A percentile compares a stretch with the other conserved stretches of the same genome.
These are phyloP conservation scores for Microcebus lehilahytsara DNA, from an alignment of 2,113 vertebrate genomes.

Conservation along the genomic window DNA sequence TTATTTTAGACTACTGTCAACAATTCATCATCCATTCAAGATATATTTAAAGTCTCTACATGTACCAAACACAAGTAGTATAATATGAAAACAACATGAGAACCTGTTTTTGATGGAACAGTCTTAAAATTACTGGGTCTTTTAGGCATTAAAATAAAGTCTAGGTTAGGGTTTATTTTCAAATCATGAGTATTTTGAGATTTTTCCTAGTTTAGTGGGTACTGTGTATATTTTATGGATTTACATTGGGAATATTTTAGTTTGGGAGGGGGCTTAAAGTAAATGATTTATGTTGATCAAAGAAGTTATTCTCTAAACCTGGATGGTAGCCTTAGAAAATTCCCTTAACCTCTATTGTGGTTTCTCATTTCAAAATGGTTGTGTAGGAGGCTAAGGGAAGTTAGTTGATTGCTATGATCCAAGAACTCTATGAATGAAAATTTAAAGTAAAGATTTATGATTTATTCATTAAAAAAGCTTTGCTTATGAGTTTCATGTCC, in stretches of 20 bases:
- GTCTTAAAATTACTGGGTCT: background rate
- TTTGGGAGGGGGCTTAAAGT: conserved; percentile 2
- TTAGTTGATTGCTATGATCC: background rate
- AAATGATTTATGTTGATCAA: background rate
- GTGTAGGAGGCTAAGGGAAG: background rate
- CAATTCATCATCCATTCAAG: background rate
- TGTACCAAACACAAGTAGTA: background rate
- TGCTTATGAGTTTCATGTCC: background rate
- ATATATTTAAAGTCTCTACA: background rate
- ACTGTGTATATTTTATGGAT: background rate
- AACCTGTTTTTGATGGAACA: background rate
- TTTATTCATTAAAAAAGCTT: background rate
- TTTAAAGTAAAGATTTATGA: background rate
- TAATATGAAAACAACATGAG: background rate
- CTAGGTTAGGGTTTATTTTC: conserved; percentile 33
- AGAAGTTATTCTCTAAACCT: conserved; percentile 10
- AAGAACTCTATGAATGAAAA: conserved; percentile 6
- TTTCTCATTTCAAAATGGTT: conserved; percentile 39
- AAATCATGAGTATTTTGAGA: conserved; percentile 39
- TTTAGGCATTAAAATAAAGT: background rate
- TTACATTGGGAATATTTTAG: background rate
- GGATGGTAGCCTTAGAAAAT: conserved; percentile 1
- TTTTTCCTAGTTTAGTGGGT: background rate
- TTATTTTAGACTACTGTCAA: background rate
- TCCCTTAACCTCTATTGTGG: background rate